A percentile compares a stretch with the other conserved stretches of the same genome.
Conservation (phyloP, 1,140 invertebrate genomes). For the Cepaea nemoralis region DNA sequence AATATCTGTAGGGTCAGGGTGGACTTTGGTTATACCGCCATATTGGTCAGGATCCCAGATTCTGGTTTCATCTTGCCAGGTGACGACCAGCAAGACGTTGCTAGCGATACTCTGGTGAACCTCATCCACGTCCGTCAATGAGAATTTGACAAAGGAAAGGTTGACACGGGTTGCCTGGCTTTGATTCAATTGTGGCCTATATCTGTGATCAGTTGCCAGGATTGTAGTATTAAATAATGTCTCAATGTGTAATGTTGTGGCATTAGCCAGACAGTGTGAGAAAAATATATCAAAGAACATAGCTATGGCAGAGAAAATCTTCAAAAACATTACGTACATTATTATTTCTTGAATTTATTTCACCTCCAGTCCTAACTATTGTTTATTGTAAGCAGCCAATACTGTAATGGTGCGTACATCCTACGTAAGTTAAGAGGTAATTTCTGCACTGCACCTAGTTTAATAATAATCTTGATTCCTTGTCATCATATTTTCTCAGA, state of each 20-base stretch:
- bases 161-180: not conserved
- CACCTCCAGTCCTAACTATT: too few relatives aligned
- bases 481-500: too few relatives aligned
- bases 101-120: not conserved
- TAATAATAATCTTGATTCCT: too few relatives aligned
- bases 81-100: slow-evolving; percentile 7
- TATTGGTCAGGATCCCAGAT: slow-evolving; percentile 14
- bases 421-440: too few relatives aligned
- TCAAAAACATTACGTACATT: too few relatives aligned
- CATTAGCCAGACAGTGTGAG: not conserved
- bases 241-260: not conserved
- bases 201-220: not conserved
- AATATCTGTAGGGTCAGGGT: slow-evolving; percentile 5
- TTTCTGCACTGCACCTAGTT: too few relatives aligned
- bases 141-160: not conserved
- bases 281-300: not conserved
- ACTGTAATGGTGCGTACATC: too few relatives aligned
- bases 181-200: not conserved
- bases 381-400: too few relatives aligned
- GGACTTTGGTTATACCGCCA: not conserved
- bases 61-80: slow-evolving; percentile 15
- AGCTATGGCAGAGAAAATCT: not conserved
- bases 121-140: not conserved
- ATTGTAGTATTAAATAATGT: not conserved
- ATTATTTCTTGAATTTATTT: too few relatives aligned